Base-by-base conservation (phyloP, 2,113 vertebrate genomes). In the Oenanthe oenanthe region DNA sequence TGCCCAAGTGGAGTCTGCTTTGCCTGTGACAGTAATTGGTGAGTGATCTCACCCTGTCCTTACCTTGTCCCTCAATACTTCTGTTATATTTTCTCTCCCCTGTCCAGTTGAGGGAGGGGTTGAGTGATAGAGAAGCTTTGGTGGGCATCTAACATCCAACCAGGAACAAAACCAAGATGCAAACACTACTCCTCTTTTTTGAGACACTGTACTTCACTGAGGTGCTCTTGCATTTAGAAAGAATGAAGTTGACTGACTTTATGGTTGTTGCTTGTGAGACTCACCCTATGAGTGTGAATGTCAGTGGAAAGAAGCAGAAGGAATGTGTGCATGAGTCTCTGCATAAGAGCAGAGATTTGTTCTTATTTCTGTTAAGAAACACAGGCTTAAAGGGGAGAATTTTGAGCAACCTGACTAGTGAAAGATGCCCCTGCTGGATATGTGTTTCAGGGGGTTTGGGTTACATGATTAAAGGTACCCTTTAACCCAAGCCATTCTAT, bases 111-210 rank as follows among this genome's bases (percentile, higher is more conserved):
- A 48, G 21, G 47, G 34, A 38, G 9, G 21, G 6, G 10, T 4
- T 11, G 9, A 54, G 29, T 32, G 17, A 67, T 34, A 20, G 38
- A 66, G 31, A 10, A 54, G 40, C 34, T 67, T 53, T 54, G 12
- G 8, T 73, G 40, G 38, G 12, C 21, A 32, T 38, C 25, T 73
- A n/a, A 36, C 12, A 19, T 60, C 6, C 18, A 24, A n/a, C 31
- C 29, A 14, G 40, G 10, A 75, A 17, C 10, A 65, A 65, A 86
- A 43, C 32, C 31, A 70, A 68, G 87, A 34, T 45, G 13, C 36
- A 21, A 50, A 51, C 2, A 7, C 4, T 7, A 11, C 10, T 3
- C 2, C 3, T 21, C 21, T 18, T 15, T 20, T 19, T 25, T 13
- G 16, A 68, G 50, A 73, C 9, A 9, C 31, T 88, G 11, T 65